Percentiles rank a stretch among this genome's conserved stretches.
Evolutionary conservation across 2,888 invertebrate species (phyloP).

Genomic region (Adela reaumurella): DNA sequence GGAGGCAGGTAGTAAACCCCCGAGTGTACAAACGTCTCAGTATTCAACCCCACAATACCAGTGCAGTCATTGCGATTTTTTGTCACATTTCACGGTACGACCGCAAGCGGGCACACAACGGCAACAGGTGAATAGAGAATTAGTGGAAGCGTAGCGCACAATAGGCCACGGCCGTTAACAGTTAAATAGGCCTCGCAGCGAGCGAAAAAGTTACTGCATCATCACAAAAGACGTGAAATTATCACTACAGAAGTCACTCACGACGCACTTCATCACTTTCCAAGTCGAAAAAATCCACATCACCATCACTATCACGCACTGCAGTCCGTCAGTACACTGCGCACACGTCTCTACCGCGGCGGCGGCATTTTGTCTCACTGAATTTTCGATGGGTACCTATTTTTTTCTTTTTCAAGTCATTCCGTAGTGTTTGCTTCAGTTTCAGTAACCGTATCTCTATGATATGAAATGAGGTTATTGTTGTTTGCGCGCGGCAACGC

Average conservation of each 20-base stretch:
- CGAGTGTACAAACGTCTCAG: conserved; percentile 46
- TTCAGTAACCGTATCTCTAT: neutral
- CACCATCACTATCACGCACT: neutral
- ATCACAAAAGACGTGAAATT: neutral
- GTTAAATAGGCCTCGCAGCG: conserved; percentile 33
- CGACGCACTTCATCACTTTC: neutral
- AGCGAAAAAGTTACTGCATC: conserved; percentile 24
- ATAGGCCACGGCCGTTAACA: conserved; percentile 45
- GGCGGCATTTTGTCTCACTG: too few species aligned
- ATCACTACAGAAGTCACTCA: neutral
- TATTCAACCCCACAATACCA: conserved; percentile 26
- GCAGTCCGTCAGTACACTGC: neutral
- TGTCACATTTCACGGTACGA: conserved; percentile 52
- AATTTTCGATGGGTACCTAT: too few species aligned
- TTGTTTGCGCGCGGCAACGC: conserved; percentile 36
- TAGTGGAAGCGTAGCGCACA: conserved; percentile 44
- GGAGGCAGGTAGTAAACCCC: conserved; percentile 44
- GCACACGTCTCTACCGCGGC: neutral
- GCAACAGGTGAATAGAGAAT: conserved; percentile 47
- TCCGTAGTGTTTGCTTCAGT: neutral
- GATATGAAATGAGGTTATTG: neutral
- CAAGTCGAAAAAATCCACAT: neutral
- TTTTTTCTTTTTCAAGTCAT: too few species aligned
- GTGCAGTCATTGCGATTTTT: conserved; percentile 47
- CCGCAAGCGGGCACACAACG: conserved; percentile 32